Evolutionary conservation across 2,113 vertebrate species (phyloP).

Genomic region (Paradisaea rubra): DNA sequence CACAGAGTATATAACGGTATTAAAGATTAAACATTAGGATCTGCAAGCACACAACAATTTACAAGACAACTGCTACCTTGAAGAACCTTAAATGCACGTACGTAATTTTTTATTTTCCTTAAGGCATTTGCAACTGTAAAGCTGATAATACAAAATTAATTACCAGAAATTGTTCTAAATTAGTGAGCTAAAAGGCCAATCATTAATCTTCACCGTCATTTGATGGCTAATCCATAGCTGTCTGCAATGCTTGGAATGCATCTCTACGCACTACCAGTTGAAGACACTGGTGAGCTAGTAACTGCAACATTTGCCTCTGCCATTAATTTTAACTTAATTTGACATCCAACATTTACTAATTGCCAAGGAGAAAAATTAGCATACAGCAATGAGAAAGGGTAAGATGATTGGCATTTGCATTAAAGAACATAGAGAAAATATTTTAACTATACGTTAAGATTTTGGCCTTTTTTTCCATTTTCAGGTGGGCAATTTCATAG

Average conservation of each 20-base stretch:
- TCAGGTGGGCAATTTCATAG: background rate
- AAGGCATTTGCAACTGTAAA: conserved; percentile 78
- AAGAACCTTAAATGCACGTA: conserved; percentile 16
- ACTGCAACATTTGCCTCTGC: conserved; percentile 69
- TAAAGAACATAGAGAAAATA: background rate
- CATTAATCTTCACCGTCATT: conserved; percentile 90
- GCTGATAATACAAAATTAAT: conserved; percentile 96
- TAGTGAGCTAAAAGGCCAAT: conserved; percentile 87
- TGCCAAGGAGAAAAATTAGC: conserved; percentile 66
- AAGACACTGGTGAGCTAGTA: conserved; percentile 68
- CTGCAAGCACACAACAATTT: background rate
- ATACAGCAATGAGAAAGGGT: conserved; percentile 18
- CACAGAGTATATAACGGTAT: background rate
- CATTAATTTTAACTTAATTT: conserved; percentile 83
- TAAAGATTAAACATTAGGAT: background rate
- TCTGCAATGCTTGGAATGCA: conserved; percentile 75
- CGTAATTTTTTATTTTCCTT: conserved; percentile 71
- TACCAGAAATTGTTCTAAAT: conserved; percentile 97
- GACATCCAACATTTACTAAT: conserved; percentile 79
- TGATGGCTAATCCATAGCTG: conserved; percentile 95
- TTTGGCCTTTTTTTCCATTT: background rate
- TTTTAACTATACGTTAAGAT: background rate
- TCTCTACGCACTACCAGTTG: conserved; percentile 74
- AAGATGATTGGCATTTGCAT: conserved; percentile 28
- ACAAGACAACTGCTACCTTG: conserved; percentile 8